Evolutionary conservation across 2,888 invertebrate genomes (phyloP).

Genomic region (Rhagophthalmus giganteus): DNA sequence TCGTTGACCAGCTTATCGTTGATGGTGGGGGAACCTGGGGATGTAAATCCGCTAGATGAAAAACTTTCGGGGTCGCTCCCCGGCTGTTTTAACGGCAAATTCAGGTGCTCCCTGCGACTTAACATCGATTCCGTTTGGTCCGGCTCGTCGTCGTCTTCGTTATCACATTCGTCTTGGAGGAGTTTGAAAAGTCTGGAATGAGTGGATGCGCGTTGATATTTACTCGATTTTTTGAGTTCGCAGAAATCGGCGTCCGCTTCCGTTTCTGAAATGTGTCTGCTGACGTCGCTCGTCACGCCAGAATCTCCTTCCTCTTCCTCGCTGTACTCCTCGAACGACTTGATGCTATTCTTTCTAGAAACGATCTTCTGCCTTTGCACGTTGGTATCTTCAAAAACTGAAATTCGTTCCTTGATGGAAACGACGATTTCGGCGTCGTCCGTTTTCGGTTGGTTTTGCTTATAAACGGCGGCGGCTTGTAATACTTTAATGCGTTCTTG

Average conservation of each 20-base stretch:
- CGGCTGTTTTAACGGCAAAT: slow-evolving; percentile 56
- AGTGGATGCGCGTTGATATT: slow-evolving; percentile 71
- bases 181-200: slow-evolving; percentile 72
- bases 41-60: slow-evolving; percentile 60
- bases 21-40: slow-evolving; percentile 55
- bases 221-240: slow-evolving; percentile 61
- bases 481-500: slow-evolving; percentile 51
- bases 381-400: slow-evolving; percentile 34
- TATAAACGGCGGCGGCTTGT: slow-evolving; percentile 37
- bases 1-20: slow-evolving; percentile 63
- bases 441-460: slow-evolving; percentile 36
- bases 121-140: slow-evolving; percentile 47
- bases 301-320: slow-evolving; percentile 69
- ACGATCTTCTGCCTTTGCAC: slow-evolving; percentile 7
- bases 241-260: slow-evolving; percentile 67
- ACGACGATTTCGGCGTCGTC: slow-evolving; percentile 38
- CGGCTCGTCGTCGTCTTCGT: slow-evolving; percentile 47
- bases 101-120: slow-evolving; percentile 58
- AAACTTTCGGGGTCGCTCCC: slow-evolving; percentile 59
- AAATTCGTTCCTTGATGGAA: slow-evolving; percentile 41
- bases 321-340: slow-evolving; percentile 48
- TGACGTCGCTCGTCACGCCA: slow-evolving; percentile 71
- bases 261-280: slow-evolving; percentile 67
- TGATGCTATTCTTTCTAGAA: slow-evolving; percentile 33
- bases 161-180: slow-evolving; percentile 63